Conservation (phyloP, 2,113 vertebrate genomes). For the Acrocephalus arundinaceus region DNA sequence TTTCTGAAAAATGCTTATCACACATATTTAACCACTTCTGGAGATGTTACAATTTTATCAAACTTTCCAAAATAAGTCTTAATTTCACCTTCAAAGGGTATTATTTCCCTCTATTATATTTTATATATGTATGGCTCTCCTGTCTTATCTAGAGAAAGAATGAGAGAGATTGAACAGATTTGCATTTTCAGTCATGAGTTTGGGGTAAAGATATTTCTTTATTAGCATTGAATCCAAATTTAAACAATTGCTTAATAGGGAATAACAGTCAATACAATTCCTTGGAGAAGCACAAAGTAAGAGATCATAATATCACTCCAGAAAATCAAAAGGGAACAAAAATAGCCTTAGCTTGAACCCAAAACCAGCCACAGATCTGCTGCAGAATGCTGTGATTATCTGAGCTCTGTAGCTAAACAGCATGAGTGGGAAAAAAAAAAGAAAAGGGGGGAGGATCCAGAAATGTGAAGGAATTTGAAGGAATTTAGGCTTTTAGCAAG, state of each 20-base stretch:
- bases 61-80: background rate
- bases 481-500: background rate
- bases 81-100: background rate
- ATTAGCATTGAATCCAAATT: background rate
- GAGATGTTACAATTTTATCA: background rate
- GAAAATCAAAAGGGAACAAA: background rate
- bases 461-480: conserved; percentile 34
- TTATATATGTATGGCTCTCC: background rate
- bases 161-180: background rate
- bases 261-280: background rate
- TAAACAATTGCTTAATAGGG: background rate
- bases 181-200: background rate
- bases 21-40: background rate
- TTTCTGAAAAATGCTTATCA: background rate
- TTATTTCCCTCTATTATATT: background rate
- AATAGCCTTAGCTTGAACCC: background rate
- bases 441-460: background rate
- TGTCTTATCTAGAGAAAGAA: background rate
- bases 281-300: background rate
- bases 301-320: background rate
- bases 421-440: background rate
- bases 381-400: background rate
- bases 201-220: background rate
- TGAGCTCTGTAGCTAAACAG: background rate
- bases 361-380: background rate